Percentiles rank a stretch among this genome's conserved stretches.
Evolutionary conservation across 2,113 vertebrate species (phyloP).

Genomic region (Salvelinus alpinus): DNA sequence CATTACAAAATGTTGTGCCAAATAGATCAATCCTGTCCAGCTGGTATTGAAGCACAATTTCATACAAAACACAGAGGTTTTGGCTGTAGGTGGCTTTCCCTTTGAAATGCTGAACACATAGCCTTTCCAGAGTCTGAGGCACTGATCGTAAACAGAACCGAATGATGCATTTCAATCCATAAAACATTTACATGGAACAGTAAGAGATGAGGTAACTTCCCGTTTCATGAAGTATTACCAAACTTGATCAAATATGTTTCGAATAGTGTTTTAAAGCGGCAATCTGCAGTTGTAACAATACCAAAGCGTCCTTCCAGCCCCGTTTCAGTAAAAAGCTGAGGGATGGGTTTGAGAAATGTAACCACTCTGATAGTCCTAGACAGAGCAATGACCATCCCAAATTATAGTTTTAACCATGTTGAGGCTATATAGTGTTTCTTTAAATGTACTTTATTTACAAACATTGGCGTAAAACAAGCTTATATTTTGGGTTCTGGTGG

Average conservation of each 20-base stretch:
- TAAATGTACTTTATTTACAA: too few relatives aligned
- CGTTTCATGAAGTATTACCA: too few relatives aligned
- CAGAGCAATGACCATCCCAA: not conserved
- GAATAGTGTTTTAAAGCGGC: not conserved
- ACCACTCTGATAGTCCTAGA: not conserved
- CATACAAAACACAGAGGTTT: not conserved
- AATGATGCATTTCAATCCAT: not conserved
- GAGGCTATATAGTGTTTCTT: too few relatives aligned
- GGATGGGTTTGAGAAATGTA: not conserved
- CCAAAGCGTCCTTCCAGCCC: not conserved
- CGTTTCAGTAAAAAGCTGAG: not conserved
- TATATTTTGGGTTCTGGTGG: too few relatives aligned
- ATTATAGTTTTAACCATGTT: not conserved
- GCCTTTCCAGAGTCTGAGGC: not conserved
- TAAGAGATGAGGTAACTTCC: too few relatives aligned
- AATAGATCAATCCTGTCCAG: not conserved
- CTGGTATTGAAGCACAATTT: not conserved
- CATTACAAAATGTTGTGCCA: not conserved
- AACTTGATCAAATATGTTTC: too few relatives aligned
- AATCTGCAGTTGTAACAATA: not conserved
- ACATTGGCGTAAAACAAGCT: too few relatives aligned
- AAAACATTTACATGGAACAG: too few relatives aligned
- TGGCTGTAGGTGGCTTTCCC: not conserved
- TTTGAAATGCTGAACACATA: not conserved
- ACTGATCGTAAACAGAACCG: not conserved